A percentile compares a stretch with the other conserved stretches of the same genome.
Evolutionary conservation across 2,888 invertebrate genomes (phyloP).

Genomic region (Eurytoma adleriae): DNA sequence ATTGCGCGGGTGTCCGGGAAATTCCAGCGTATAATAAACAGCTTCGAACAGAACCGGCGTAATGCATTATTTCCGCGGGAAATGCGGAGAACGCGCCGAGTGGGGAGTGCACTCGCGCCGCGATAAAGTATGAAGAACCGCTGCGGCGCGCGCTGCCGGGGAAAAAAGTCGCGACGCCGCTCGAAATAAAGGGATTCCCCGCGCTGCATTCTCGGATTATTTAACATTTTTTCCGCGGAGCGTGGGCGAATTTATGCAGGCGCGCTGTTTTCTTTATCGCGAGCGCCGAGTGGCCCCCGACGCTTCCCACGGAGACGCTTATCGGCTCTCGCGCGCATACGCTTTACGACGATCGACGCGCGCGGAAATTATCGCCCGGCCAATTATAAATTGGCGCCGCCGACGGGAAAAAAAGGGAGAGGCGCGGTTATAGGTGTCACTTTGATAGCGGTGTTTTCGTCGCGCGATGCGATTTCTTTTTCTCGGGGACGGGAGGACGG

Average conservation of each 20-base stretch:
- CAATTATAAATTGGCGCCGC: constrained; percentile 4
- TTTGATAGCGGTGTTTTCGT: not conserved
- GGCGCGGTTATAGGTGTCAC: not conserved
- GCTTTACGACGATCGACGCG: constrained; percentile 2
- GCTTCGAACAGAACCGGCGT: constrained; percentile 16
- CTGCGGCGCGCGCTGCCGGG: constrained; percentile 28
- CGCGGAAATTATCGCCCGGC: not conserved
- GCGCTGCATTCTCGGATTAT: constrained; percentile 39
- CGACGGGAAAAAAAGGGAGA: not conserved
- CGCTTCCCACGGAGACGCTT: not conserved
- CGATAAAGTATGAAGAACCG: constrained; percentile 44
- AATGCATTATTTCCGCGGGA: constrained; percentile 46
- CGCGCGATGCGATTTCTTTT: constrained; percentile 1
- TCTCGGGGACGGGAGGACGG: not conserved
- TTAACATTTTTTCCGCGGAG: constrained; percentile 29
- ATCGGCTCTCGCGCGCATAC: not conserved
- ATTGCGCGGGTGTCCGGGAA: not conserved
- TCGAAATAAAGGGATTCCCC: constrained; percentile 32
- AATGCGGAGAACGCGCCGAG: constrained; percentile 31
- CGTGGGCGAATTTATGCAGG: not conserved
- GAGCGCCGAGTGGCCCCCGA: constrained; percentile 1
- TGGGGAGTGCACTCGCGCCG: not conserved
- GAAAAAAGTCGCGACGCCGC: not conserved
- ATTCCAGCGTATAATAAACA: constrained; percentile 25
- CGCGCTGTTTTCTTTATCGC: constrained; percentile 44